Percentiles rank a stretch among this genome's conserved stretches.
Evolutionary conservation across 37 sponge, comb jelly and placozoan species (phyloP).

Genomic region (Spongilla lacustris): DNA sequence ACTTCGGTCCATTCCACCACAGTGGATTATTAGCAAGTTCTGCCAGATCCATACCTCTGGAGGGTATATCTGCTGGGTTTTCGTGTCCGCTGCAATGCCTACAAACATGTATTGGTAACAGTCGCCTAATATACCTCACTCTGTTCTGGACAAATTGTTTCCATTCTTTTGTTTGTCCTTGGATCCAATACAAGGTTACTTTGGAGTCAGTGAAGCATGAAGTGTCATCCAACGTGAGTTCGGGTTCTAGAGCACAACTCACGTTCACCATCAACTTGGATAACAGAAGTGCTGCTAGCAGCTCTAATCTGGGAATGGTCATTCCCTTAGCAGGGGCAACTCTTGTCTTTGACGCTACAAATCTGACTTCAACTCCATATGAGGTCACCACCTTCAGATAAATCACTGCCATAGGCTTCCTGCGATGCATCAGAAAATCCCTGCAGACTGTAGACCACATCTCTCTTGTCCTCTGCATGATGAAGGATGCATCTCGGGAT

Average conservation of each 20-base stretch:
- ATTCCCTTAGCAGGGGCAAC: constrained; percentile 8
- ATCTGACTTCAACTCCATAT: neutral
- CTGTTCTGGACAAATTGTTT: constrained; percentile 43
- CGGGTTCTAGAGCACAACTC: neutral
- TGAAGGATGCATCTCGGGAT: neutral
- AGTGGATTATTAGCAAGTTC: constrained; percentile 9
- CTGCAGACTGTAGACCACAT: neutral
- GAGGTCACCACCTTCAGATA: neutral
- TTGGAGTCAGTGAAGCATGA: constrained; percentile 26
- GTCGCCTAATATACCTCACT: constrained; percentile 7
- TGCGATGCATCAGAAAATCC: constrained; percentile 20
- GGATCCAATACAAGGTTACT: constrained; percentile 29
- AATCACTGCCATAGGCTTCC: constrained; percentile 11
- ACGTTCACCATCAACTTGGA: constrained; percentile 5
- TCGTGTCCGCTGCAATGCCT: constrained; percentile 23
- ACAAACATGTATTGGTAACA: constrained; percentile 10
- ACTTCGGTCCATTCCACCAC: constrained; percentile 14
- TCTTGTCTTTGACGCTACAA: constrained; percentile 23
- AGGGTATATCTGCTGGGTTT: constrained; percentile 40
- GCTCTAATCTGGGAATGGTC: constrained; percentile 45
- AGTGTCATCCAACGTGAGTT: neutral
- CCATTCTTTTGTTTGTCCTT: constrained; percentile 19
- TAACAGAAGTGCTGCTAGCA: constrained; percentile 30
- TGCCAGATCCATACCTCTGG: constrained; percentile 22
- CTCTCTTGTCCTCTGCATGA: neutral